Evolutionary conservation across 2,113 vertebrate species (phyloP), one percentile per base, ranked within the genome.

Genomic region (Polypterus senegalus): DNA sequence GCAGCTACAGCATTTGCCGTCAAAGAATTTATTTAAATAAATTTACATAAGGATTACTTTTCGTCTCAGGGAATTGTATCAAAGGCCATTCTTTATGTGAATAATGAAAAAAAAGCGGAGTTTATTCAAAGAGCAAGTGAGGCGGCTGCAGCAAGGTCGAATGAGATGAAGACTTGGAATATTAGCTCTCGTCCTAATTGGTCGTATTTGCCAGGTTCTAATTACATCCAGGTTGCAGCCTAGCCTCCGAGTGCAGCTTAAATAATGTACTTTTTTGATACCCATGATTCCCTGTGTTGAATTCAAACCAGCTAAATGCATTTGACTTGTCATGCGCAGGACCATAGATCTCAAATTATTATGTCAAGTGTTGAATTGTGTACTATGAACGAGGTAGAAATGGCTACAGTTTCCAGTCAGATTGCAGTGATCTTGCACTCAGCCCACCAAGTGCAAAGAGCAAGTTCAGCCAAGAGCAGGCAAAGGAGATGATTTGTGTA

Each of bases 1-100:
- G 70, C 69, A 71, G 73, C 67, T 60, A 49, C 58, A 44, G 74
- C 67, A 60, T 53, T 60, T 68, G 62, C 68, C 52, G 51, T 62
- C 52, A 45, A 70, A 60, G 79, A 74, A 77, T 74, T 76, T 58
- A 81, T 85, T 76, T 79, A 63, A 83, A 89, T 82, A 85, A 67
- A 87, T 89, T 84, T 86, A 74, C 81, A 88, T 87, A 78, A 65
- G 81, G 76, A 86, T 74, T 74, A 80, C 66, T 77, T 72, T 57
- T 51, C 0, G 61, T 79, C 68, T 74, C 78, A 68, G 67, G 70
- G 62, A 65, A 65, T 61, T 60, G 49, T 53, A 54, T 60, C 63
- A 61, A 44, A 69, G 67, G 73, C 70, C 68, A 73, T 63, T 65
- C 70, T 71, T 69, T 5, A 68, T 67, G 64, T 49, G 56, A 73